phyloP scores from a whole-genome alignment of 2,797 vertebrate genomes.

The Champsocephalus esox region DNA sequence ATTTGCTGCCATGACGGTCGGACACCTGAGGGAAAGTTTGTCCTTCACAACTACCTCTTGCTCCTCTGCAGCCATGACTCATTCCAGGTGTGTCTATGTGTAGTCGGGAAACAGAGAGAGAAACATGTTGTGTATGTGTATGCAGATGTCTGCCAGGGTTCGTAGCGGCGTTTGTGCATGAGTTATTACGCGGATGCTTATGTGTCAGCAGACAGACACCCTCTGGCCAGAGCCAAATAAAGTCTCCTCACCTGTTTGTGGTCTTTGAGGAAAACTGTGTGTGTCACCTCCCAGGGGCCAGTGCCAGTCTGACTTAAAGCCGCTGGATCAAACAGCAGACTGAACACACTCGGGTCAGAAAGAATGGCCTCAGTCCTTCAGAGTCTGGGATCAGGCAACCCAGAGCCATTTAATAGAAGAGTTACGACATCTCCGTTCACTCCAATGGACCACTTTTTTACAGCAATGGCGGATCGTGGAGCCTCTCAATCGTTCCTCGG shows the following conservation, averaged over 20 bases:
- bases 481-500: no score
- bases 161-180: constrained; percentile 12
- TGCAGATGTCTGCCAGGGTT: constrained; percentile 9
- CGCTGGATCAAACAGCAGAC: constrained; percentile 69
- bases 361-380: constrained; percentile 41
- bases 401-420: no score
- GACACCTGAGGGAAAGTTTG: constrained; percentile 69
- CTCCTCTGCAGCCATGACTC: constrained; percentile 66
- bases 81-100: constrained; percentile 64
- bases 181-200: constrained; percentile 45
- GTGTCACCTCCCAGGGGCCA: constrained; percentile 76
- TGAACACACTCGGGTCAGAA: constrained; percentile 67
- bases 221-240: constrained; percentile 78
- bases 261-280: constrained; percentile 77
- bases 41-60: constrained; percentile 63
- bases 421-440: no score
- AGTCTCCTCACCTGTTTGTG: constrained; percentile 82
- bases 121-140: constrained; percentile 10
- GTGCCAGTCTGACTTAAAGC: constrained; percentile 75
- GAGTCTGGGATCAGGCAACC: constrained; percentile 45
- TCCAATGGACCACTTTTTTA: no score
- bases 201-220: constrained; percentile 69
- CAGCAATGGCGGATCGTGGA: no score
- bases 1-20: constrained; percentile 60
- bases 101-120: constrained; percentile 22